Conservation (phyloP, 2,113 vertebrate species). For the Alaudala cheleensis region DNA sequence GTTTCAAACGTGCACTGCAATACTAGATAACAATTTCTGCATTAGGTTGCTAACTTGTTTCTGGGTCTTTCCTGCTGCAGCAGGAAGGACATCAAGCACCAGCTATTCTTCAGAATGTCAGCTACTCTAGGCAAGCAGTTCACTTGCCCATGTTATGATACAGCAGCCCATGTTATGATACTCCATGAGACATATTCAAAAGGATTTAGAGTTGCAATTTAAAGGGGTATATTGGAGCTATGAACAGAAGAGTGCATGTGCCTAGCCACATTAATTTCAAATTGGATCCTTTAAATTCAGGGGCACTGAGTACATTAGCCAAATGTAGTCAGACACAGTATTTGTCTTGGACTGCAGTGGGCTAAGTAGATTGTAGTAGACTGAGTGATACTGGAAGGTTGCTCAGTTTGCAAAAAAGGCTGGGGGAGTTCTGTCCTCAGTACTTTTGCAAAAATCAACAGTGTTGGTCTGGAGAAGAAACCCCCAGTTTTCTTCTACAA, state of each 20-base stretch:
- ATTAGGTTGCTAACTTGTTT: neutral
- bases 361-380: neutral
- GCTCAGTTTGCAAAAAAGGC: neutral
- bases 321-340: neutral
- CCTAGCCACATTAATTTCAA: neutral
- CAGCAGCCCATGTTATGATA: neutral
- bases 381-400: neutral
- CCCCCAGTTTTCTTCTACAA: accelerated
- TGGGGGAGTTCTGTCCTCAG: neutral
- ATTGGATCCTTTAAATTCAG: neutral
- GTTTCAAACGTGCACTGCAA: neutral
- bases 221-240: neutral
- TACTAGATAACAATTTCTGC: neutral
- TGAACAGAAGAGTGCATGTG: neutral
- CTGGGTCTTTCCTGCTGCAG: neutral
- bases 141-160: neutral
- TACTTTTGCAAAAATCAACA: neutral
- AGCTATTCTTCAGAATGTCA: neutral
- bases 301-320: neutral
- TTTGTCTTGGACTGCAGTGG: neutral
- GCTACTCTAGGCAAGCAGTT: neutral
- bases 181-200: neutral
- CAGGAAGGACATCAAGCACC: neutral
- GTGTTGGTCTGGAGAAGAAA: neutral
- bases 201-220: neutral